Base-by-base conservation (phyloP, 35 echinoderm and acorn worm genomes). In the Strongylocentrotus purpuratus region DNA sequence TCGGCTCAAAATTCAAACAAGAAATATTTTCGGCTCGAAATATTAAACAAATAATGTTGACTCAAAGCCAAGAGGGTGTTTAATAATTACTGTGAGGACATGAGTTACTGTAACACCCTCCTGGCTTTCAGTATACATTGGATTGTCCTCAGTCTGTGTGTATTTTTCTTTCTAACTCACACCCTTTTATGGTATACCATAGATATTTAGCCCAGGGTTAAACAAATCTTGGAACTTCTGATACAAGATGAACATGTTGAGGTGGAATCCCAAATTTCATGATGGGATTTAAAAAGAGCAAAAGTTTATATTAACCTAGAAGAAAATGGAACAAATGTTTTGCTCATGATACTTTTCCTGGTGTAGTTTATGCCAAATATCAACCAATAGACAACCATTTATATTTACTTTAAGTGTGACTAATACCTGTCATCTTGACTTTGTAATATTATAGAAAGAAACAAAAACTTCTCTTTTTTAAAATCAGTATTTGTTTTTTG, bases 391-490 rank as follows among this genome's bases (percentile, higher is more conserved):
- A 28, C 28, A 78, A 28, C 20, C 65, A 78, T 78, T 78, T 78
- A 28, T 25, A 78, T 78, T 78, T 3, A 52, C 48, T 78, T 78
- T n/a, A n/a, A 78, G 45, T 89, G 87, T 89, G 87, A 89, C 87
- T 88, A 88, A 88, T 88, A 33, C 31, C 3, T 45, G 87, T 58
- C 91, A 93, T 93, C 91, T 93, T 93, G 91, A 93, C 10, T 89
- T 89, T 89, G 48, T 93, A 0, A 93, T 93, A 89, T 31, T 78
- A 78, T 78, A 78, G 20, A 78, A 28, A 78, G 61, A 22, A 65
- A 65, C 4, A n/a, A 89, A 89, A 89, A n/a, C n/a, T n/a, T n/a
- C 11, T 59, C 2, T 59, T 14, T 59, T 14, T 59, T 14, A 59
- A 28, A 41, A 89, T 89, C 87, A 89, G 87, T 89, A 89, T 89